Evolutionary conservation across 2,888 invertebrate genomes (phyloP), one percentile per base, ranked within the genome.

Genomic region (Heliconius ethilla): DNA sequence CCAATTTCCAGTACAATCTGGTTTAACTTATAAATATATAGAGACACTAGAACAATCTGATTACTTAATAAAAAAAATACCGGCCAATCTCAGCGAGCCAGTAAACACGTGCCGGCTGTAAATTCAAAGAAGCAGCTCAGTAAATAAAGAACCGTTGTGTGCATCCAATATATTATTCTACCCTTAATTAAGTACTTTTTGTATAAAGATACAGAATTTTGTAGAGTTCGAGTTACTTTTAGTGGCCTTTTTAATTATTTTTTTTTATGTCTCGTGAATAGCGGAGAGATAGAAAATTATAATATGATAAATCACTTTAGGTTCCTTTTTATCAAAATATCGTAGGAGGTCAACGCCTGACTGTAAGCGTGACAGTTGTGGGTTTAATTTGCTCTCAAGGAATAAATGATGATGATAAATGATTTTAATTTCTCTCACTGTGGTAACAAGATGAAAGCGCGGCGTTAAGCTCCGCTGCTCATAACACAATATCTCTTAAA

Each of bases 61-160:
- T 81, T 80, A 78, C 81, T 77, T 75, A 77, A 79, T 78, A 79
- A 79, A 78, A 81, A 74, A 69, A 65, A 75, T 63, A 75, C n/a
- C 40, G 79, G 45, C 80, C 75, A 81, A 82, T 80, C 80, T 78
- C 81, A 72, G 81, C 37, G 73, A 81, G 81, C 82, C 80, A 72
- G 81, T 67, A 73, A 82, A 81, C 83, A 83, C 83, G 83, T 83
- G 74, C 77, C 70, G 69, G 75, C 80, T 70, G 82, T 83, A 82
- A 82, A 82, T 83, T 79, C 77, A 77, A 81, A 81, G 80, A 79
- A 74, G 81, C 77, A 77, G 75, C 70, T 59, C n/a, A 55, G 33
- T 82, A 82, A 82, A 82, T 81, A 82, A 82, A 80, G 82, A 76
- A 81, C 73, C 74, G 79, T 75, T 77, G 67, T 75, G 77, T 78